Base-by-base conservation (phyloP, 2,888 invertebrate genomes). In the Chloroclysta siterata region DNA sequence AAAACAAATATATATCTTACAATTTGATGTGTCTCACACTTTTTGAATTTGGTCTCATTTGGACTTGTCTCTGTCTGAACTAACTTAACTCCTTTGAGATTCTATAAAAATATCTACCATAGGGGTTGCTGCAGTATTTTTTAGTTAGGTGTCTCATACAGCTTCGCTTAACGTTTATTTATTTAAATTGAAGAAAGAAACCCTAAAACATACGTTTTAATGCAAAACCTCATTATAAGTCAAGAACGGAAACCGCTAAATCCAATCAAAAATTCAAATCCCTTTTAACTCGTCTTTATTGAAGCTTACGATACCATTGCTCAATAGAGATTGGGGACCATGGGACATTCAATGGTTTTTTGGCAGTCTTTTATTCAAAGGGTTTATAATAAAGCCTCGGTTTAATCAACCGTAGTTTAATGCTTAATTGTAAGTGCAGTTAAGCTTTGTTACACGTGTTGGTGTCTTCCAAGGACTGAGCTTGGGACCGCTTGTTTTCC, bases 331-430 rank as follows among this genome's bases (percentile, higher is more conserved):
- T 74, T 58, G 71, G 75, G 72, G 60, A 60, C 74, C 78, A 81
- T 77, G 80, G 72, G 75, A 76, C 70, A 69, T 80, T 89, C 82
- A 87, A 89, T 85, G 81, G 83, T 83, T 83, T 84, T 88, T 90
- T 90, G 87, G 80, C 81, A 39, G 55, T 83, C 82, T 82, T 79
- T 81, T 85, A 89, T 89, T 89, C 84, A 88, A 88, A 89, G 88
- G 90, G 89, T 83, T 82, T 84, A 82, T 85, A 89, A 90, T 88
- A 84, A 85, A 82, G 83, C 80, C 84, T 79, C 83, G 80, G 90
- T 87, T 92, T 90, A 92, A 92, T 92, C 92, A 92, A 90, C 89
- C 90, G 87, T 82, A 82, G 88, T 85, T 90, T 90, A 87, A 90
- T 87, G 89, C 89, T 90, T 90, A 90, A 90, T 92, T 92, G 89